Conservation (phyloP, 2,888 invertebrate genomes). For the Ophraella communa region DNA sequence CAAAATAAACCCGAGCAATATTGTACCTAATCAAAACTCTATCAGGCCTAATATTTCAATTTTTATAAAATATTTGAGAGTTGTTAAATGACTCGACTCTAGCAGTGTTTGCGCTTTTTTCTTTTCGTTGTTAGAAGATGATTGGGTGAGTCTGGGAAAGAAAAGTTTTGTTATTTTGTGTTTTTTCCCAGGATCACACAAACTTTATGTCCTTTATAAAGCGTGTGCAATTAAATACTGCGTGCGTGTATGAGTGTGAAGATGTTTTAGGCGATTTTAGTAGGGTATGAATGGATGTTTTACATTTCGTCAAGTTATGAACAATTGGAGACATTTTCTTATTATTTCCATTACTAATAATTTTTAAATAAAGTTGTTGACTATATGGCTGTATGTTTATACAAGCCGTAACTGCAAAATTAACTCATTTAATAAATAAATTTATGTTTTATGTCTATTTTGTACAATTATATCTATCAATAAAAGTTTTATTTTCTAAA, state of each 20-base stretch:
- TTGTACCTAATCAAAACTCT: constrained; percentile 49
- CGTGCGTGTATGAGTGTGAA: neutral
- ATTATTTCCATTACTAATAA: neutral
- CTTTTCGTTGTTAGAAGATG: constrained; percentile 19
- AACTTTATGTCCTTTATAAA: no score
- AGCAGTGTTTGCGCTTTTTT: constrained; percentile 41
- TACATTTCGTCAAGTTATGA: neutral
- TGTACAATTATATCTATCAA: no score
- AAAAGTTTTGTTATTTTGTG: constrained; percentile 36
- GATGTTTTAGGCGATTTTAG: neutral
- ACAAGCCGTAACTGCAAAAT: neutral
- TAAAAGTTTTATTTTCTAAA: no score
- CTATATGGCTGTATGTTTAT: neutral
- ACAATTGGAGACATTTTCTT: neutral
- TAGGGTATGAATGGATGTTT: neutral
- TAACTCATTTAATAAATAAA: no score
- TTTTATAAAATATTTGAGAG: constrained; percentile 45
- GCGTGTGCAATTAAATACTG: neutral
- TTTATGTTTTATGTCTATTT: no score
- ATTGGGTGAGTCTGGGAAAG: constrained; percentile 33
- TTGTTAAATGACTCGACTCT: constrained; percentile 40
- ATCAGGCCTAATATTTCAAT: constrained; percentile 50
- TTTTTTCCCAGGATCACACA: constrained; percentile 44
- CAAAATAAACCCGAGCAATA: constrained; percentile 50
- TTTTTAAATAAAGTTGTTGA: neutral